Percentiles rank a stretch among this genome's conserved stretches.
Conservation (phyloP, 2,888 invertebrate species). For the Epistrophe eligans region DNA sequence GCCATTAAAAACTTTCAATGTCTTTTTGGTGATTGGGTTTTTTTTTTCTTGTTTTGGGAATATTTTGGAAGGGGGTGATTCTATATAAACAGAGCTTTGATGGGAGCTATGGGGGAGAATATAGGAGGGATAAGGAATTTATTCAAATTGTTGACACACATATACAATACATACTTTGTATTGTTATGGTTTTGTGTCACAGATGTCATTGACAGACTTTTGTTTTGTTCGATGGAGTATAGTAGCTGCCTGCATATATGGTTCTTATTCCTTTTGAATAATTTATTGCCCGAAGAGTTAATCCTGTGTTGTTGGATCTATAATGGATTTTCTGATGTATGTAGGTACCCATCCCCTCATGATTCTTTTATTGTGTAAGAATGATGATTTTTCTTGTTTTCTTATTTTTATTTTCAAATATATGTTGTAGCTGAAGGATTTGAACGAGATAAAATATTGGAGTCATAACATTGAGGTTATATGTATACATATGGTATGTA, state of each 20-base stretch:
- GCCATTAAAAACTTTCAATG: conserved; percentile 73
- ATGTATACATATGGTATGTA: conserved; percentile 34
- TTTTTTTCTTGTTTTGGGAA: not conserved
- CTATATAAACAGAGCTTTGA: not conserved
- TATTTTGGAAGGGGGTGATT: conserved; percentile 6
- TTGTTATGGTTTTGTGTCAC: conserved; percentile 67
- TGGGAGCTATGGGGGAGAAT: not conserved
- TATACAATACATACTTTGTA: conserved; percentile 38
- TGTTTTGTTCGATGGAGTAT: conserved; percentile 51
- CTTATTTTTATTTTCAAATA: not conserved
- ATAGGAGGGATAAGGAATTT: conserved; percentile 28
- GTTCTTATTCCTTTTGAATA: conserved; percentile 53
- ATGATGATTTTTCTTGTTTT: not conserved
- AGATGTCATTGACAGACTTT: conserved; percentile 71
- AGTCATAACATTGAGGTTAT: conserved; percentile 44
- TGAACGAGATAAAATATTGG: conserved; percentile 41
- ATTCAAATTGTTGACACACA: conserved; percentile 70
- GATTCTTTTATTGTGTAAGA: not conserved
- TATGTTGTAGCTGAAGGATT: not conserved
- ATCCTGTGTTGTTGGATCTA: conserved; percentile 59
- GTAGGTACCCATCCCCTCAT: not conserved
- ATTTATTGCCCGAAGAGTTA: conserved; percentile 67
- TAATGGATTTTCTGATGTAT: conserved; percentile 46
- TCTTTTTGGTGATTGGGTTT: conserved; percentile 37
- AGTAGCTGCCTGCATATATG: not conserved